Conservation (phyloP, 2,888 invertebrate species). For the Blera fallax region DNA sequence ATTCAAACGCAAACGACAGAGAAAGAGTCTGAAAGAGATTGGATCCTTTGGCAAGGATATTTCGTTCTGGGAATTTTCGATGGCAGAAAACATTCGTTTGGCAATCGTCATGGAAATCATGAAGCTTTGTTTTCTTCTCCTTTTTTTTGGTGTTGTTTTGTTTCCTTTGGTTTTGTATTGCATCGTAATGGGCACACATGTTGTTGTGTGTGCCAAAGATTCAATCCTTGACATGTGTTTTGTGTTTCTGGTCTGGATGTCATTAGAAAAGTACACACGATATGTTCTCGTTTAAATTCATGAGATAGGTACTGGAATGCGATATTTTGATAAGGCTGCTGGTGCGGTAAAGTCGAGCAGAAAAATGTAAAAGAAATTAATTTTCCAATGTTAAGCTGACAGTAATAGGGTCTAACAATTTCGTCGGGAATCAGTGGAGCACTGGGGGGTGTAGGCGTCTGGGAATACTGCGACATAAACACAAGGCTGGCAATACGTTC, state of each 20-base stretch:
- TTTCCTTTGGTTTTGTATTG: not conserved
- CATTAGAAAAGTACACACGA: not conserved
- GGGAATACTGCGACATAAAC: too few species aligned
- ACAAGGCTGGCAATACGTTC: too few species aligned
- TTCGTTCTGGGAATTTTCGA: not conserved
- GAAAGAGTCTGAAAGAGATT: not conserved
- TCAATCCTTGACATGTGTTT: constrained; percentile 1
- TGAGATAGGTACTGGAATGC: not conserved
- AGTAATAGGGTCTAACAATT: too few species aligned
- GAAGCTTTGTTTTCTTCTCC: not conserved
- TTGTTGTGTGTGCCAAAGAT: constrained; percentile 9
- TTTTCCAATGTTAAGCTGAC: too few species aligned
- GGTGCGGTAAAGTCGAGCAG: too few species aligned
- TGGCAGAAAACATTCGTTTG: constrained; percentile 10
- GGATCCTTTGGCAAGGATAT: constrained; percentile 8
- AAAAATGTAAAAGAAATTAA: too few species aligned
- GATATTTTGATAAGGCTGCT: too few species aligned
- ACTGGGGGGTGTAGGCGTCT: too few species aligned
- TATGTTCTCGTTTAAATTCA: constrained; percentile 13
- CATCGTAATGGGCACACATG: not conserved
- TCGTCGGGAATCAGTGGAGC: too few species aligned
- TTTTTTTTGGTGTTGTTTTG: too few species aligned
- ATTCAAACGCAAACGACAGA: not conserved
- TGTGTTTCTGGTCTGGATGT: not conserved
- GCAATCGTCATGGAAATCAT: constrained; percentile 14